A percentile compares a stretch with the other conserved stretches of the same genome.
Conservation (phyloP, 1,140 invertebrate species). For the Neoseiulus cucumeris region DNA sequence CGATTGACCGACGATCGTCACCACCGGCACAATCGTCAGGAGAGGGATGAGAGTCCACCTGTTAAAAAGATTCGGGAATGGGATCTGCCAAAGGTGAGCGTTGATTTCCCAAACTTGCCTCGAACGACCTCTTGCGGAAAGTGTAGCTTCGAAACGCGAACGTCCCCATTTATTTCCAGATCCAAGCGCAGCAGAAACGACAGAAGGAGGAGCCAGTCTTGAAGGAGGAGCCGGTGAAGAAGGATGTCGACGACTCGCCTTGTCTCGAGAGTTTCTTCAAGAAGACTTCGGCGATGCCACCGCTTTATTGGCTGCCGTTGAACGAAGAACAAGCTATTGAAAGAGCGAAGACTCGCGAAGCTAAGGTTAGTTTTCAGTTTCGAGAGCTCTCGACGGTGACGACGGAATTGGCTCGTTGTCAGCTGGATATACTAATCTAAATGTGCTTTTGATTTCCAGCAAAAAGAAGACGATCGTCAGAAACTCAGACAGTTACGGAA, state of each 20-base stretch:
- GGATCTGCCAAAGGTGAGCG: not conserved
- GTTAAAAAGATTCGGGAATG: not conserved
- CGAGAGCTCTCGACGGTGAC: no score
- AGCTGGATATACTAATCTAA: no score
- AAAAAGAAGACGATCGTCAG: no score
- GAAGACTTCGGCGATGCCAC: not conserved
- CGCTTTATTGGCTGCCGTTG: not conserved
- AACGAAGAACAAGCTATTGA: not conserved
- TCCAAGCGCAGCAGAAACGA: not conserved
- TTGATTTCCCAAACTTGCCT: not conserved
- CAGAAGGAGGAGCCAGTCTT: not conserved
- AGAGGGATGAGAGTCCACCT: not conserved
- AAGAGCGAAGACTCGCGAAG: not conserved
- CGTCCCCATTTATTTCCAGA: not conserved
- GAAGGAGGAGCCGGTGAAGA: not conserved
- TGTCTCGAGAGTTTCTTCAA: not conserved
- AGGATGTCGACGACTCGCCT: not conserved
- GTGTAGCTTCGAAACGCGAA: not conserved
- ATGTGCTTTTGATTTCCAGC: no score
- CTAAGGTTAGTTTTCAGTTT: not conserved
- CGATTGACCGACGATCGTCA: not conserved
- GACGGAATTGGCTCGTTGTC: no score
- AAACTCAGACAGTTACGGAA: no score
- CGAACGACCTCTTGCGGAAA: not conserved
- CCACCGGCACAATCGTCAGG: no score